Evolutionary conservation across 2,888 invertebrate genomes (phyloP).

Genomic region (Drosophila percnosoma): DNA sequence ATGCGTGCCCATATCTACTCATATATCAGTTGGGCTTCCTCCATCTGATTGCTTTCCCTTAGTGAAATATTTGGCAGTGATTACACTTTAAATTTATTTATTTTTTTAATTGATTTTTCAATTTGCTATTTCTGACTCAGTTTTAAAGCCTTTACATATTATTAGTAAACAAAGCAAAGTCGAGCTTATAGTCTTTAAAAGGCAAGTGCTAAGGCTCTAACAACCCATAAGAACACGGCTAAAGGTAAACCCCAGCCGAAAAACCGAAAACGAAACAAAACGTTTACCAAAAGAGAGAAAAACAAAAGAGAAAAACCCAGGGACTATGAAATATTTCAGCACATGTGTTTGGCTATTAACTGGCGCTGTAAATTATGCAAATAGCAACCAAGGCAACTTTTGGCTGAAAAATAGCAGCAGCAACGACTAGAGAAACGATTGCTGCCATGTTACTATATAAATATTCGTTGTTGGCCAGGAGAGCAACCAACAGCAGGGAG

Average conservation of each 20-base stretch:
- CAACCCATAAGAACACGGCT: not conserved
- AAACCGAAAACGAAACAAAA: conserved; percentile 3
- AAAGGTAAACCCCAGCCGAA: not conserved
- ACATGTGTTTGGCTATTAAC: conserved; percentile 72
- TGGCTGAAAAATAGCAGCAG: conserved; percentile 17
- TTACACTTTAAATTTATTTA: conserved; percentile 34
- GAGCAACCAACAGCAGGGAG: not conserved
- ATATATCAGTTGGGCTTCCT: not conserved
- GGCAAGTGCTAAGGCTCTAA: conserved; percentile 22
- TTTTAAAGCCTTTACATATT: not conserved
- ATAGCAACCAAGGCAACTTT: conserved; percentile 40
- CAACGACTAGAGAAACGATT: conserved; percentile 50
- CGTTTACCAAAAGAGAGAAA: conserved; percentile 10
- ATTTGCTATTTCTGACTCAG: conserved; percentile 19
- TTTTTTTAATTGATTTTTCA: conserved; percentile 12
- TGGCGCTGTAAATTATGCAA: conserved; percentile 73
- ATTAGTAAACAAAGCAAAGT: conserved; percentile 19
- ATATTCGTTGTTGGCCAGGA: conserved; percentile 3
- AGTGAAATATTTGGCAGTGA: conserved; percentile 35
- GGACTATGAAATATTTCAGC: conserved; percentile 35
- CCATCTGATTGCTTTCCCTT: conserved; percentile 15
- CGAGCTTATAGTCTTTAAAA: conserved; percentile 6
- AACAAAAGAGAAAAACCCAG: not conserved
- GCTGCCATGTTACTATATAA: conserved; percentile 7
- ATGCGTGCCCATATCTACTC: not conserved